Base-by-base conservation (phyloP, 2,797 vertebrate species). In the Myiotriccus ornatus region DNA sequence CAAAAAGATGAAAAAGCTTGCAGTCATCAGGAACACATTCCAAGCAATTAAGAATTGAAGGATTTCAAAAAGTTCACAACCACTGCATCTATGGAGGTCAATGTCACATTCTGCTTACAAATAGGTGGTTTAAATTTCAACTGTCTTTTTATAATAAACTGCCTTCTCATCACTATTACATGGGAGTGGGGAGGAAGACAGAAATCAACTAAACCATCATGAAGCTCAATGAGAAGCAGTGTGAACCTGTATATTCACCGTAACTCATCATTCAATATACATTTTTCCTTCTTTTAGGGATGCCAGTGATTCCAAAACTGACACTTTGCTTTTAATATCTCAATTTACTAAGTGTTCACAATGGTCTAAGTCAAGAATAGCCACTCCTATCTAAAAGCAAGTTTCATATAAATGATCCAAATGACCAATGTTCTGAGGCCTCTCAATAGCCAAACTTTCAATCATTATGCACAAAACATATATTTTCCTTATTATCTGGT, bases 141-240 rank as follows among this genome's bases (percentile, higher is more conserved):
- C 12, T 68, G 18, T 24, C 12, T 37, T 37, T 57, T 87, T 44
- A 14, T 8, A 70, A 71, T 12, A 55, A 65, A 39, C 14, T 74
- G 25, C 21, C 18, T 47, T 62, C 14, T 50, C 13, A 5, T 74
- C 46, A 75, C 41, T 75, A 34, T 19, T 46, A 41, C 2, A 12
- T 6, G 6, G 27, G 3, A 14, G 2, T 1, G 2, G 5, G 3
- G 14, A 60, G 3, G 35, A 84, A 55, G 22, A 74, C 12, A 71
- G 22, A 84, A 87, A 44, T 27, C 0, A 73, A 80, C 14, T 49
- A 59, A 87, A 50, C 22, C 24, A 83, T 24, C 20, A 30, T 10
- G 15, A 84, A 81, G 27, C 14, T 84, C 37, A 71, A 2, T 37
- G 4, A 59, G 18, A 79, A 93, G 32, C 11, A 47, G 6, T 5